Evolutionary conservation across 2,113 vertebrate species (phyloP).

Genomic region (Silurus meridionalis): DNA sequence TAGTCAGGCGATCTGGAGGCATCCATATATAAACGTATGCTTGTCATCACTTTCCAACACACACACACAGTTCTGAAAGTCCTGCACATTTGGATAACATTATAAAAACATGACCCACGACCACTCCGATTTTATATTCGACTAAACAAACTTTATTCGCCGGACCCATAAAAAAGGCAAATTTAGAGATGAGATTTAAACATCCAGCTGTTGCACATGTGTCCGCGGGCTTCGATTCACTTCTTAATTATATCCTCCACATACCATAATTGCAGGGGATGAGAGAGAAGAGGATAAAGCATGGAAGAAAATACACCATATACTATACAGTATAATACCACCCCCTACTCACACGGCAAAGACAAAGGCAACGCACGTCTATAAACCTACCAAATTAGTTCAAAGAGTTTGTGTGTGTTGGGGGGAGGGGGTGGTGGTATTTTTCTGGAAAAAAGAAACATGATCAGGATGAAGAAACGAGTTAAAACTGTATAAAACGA

Average conservation of each 20-base stretch:
- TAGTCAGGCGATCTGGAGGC: neutral
- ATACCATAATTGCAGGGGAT: slow-evolving; percentile 52
- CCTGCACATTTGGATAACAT: slow-evolving; percentile 37
- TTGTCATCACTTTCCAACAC: neutral
- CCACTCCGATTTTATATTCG: slow-evolving; percentile 30
- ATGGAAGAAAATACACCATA: slow-evolving; percentile 16
- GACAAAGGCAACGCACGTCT: neutral
- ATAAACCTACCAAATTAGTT: neutral
- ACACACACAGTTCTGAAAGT: neutral
- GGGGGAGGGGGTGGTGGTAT: neutral
- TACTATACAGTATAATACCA: neutral
- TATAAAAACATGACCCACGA: slow-evolving; percentile 32
- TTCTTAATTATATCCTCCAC: slow-evolving; percentile 38
- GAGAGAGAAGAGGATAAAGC: slow-evolving; percentile 41
- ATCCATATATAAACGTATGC: neutral
- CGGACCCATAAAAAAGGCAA: slow-evolving; percentile 41
- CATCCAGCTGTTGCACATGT: slow-evolving; percentile 49
- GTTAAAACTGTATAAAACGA: neutral
- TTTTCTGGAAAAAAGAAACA: neutral
- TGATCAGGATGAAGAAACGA: neutral
- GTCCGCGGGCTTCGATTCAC: slow-evolving; percentile 33
- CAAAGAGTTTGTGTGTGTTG: neutral
- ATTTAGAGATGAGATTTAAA: slow-evolving; percentile 46
- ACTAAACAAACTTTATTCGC: slow-evolving; percentile 43
- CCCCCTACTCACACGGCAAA: slow-evolving; percentile 14